phyloP scores from a whole-genome alignment of 2,113 vertebrate species.

The Hiodon tergisus region DNA sequence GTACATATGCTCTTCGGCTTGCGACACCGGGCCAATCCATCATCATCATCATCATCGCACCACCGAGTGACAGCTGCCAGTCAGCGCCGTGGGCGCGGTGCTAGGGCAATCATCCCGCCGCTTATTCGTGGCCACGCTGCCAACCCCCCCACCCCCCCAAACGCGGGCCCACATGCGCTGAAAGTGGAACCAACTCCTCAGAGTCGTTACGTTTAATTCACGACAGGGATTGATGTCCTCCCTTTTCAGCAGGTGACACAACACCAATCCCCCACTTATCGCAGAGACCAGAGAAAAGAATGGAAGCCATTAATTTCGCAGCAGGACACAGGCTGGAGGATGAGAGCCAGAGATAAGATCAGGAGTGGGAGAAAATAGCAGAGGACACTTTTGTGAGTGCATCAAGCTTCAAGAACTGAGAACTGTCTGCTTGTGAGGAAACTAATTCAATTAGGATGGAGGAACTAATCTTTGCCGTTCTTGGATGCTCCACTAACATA shows the following conservation, averaged over 20 bases:
- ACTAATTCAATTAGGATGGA: too few species aligned
- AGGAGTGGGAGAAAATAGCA: slow-evolving; percentile 25
- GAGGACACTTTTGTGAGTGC: slow-evolving; percentile 17
- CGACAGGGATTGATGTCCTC: slow-evolving; percentile 4
- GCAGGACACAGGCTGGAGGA: slow-evolving; percentile 34
- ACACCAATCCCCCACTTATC: background rate
- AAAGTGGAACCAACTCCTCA: background rate
- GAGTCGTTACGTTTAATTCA: slow-evolving; percentile 9
- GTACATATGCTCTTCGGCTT: background rate
- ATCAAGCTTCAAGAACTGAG: slow-evolving; percentile 25
- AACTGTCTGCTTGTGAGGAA: too few species aligned
- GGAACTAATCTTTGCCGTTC: too few species aligned
- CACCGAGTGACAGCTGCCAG: slow-evolving; percentile 9
- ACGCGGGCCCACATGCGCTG: background rate
- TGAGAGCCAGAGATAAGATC: slow-evolving; percentile 21
- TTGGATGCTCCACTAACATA: too few species aligned
- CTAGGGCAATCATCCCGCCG: too few species aligned
- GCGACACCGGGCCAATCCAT: background rate
- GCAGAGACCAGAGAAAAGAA: slow-evolving; percentile 22
- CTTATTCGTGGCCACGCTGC: too few species aligned
- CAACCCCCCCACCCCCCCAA: too few species aligned
- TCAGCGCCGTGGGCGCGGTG: background rate
- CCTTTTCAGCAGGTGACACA: slow-evolving; percentile 6
- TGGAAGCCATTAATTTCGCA: slow-evolving; percentile 21
- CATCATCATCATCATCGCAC: slow-evolving; percentile 9